Percentiles rank a stretch among this genome's conserved stretches.
Evolutionary conservation across 2,888 invertebrate species (phyloP).

Genomic region (Orthosia gothica): DNA sequence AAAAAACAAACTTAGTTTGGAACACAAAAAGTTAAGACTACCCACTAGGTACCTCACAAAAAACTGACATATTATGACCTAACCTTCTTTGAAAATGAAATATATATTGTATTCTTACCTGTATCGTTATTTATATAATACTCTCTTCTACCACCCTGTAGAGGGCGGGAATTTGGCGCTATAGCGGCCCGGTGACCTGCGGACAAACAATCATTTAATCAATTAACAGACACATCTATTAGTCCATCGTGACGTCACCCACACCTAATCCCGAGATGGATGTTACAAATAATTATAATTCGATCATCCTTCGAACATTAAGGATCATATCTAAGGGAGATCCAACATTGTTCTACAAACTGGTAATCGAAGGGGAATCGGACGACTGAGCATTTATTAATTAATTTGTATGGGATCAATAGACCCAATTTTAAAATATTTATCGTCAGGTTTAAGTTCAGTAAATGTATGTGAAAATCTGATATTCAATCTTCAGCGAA

Average conservation of each 20-base stretch:
- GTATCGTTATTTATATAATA: conserved; percentile 81
- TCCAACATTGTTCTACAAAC: conserved; percentile 10
- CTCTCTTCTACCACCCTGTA: conserved; percentile 89
- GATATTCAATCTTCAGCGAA: neutral
- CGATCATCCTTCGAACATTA: conserved; percentile 49
- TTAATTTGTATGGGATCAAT: neutral
- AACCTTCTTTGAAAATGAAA: no score
- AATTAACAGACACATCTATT: conserved; percentile 38
- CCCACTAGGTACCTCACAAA: neutral
- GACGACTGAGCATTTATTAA: neutral
- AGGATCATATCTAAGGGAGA: conserved; percentile 18
- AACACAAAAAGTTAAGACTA: conserved; percentile 13
- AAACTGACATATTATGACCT: neutral
- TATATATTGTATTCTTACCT: conserved; percentile 72
- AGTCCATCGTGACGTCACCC: conserved; percentile 29
- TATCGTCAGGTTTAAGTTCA: neutral
- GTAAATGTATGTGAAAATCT: neutral
- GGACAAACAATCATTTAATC: conserved; percentile 55
- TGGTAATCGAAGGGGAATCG: neutral
- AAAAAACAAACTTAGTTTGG: conserved; percentile 7
- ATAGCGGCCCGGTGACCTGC: conserved; percentile 90
- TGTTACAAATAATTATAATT: conserved; percentile 51
- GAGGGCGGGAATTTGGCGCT: conserved; percentile 90
- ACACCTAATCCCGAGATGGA: conserved; percentile 45
- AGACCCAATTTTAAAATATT: neutral